Conservation (phyloP, 2,797 vertebrate species). For the Kryptopterus vitreolus region DNA sequence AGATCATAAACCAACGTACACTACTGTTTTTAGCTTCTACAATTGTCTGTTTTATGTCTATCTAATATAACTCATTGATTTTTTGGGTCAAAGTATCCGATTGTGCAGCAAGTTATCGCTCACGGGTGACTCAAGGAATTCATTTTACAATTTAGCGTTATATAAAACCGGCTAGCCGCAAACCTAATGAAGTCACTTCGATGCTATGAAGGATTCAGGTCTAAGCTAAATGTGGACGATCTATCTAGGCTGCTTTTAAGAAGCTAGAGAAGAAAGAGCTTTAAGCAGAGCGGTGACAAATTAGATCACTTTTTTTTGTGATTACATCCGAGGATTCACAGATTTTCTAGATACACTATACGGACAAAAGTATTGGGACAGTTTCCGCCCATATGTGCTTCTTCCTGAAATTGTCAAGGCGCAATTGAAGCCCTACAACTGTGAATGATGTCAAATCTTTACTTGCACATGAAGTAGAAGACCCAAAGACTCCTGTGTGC, state of each 20-base stretch:
- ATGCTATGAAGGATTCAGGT: constrained; percentile 1
- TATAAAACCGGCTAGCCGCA: constrained; percentile 13
- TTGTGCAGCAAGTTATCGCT: background rate
- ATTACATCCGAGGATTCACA: background rate
- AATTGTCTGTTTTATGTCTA: background rate
- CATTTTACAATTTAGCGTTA: background rate
- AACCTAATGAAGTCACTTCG: constrained; percentile 8
- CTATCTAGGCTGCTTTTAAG: constrained; percentile 6
- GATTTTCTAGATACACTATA: background rate
- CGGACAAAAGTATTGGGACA: background rate
- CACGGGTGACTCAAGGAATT: constrained; percentile 3
- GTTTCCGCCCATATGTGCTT: too few relatives aligned
- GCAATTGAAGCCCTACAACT: too few relatives aligned
- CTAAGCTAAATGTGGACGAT: background rate
- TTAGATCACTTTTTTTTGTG: background rate
- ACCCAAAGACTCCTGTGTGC: too few relatives aligned
- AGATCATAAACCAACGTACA: background rate
- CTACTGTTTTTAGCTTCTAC: background rate
- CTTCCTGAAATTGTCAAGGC: too few relatives aligned
- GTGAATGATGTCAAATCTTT: too few relatives aligned
- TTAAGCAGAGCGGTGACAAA: background rate
- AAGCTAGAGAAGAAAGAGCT: background rate
- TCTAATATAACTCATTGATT: background rate
- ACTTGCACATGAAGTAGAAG: too few relatives aligned
- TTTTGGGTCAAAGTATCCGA: background rate